Base-by-base conservation (phyloP, 1,140 invertebrate genomes). In the Eciton burchellii region DNA sequence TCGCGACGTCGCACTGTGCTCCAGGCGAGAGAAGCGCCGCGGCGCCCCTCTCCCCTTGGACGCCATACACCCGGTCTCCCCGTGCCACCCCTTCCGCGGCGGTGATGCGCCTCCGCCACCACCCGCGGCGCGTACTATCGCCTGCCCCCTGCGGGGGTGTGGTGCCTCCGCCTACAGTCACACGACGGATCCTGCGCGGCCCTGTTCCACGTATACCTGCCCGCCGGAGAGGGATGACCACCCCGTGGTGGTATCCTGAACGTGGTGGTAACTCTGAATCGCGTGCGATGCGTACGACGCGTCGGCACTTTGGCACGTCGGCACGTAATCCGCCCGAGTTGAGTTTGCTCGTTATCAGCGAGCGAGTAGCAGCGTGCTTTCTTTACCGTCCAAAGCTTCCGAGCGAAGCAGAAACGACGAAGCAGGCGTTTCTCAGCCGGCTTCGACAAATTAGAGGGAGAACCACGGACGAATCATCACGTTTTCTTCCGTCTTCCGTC, bases 1-100 rank as follows among this genome's bases (percentile, higher is more conserved):
- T 93, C 91, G 92, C 93, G 92, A 94, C 92, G 91, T 93, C 92
- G 92, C 92, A 94, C 93, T 94, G 93, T 88, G 93, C 93, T 94
- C 87, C 87, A 90, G 93, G 92, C 92, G 57, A 92, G 83, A 89
- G 88, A 91, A 88, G 91, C 92, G 90, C 90, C 91, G 89, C 87
- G 91, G 89, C 91, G 88, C 91, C 90, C 88, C 90, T 60, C 76
- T 81, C 76, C 72, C 81, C 83, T 81, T 82, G 65, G 56, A 59
- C 73, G 19, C 81, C 76, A 68, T 71, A 35, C 71, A 65, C 57
- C 84, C 77, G 77, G 54, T 68, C 60, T 24, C 79, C 84, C 84
- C 73, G 84, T 79, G 87, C 89, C 89, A 87, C 88, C 83, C 73
- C 77, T 71, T 54, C 76, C 62, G 43, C 24, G 59, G 35, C 60